Base-by-base conservation (phyloP, 2,797 vertebrate genomes). In the Salmo trutta region DNA sequence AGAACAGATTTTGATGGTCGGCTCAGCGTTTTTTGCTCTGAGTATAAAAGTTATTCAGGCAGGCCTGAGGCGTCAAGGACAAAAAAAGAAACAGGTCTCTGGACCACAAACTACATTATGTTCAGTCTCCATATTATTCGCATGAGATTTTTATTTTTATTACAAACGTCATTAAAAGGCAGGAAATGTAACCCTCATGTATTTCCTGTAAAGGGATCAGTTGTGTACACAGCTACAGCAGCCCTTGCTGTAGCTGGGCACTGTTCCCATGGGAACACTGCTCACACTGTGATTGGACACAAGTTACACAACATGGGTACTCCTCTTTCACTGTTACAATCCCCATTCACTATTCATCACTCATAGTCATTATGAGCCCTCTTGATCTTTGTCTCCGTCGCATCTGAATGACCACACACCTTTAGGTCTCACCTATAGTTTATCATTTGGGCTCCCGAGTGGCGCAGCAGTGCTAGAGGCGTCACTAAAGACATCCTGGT, bases 271-370 rank as follows among this genome's bases (percentile, higher is more conserved):
- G 71, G 52, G 52, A 73, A 31, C 53, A 1, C 19, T 24, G 14
- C 70, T 72, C 47, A 53, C n/a, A 36, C 27, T 73, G 71, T 31
- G 71, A 33, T 73, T 54, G 52, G 71, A 56, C 29, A 56, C 27
- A 54, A 27, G 72, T 74, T 64, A 62, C 54, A 41, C 24, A 74
- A 72, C 71, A 54, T 21, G 16, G 16, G 31, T 17, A 54, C 29
- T 73, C 31, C 73, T 7, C 72, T 62, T 21, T 74, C 31, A 21
- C 56, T 59, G 3, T 69, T 24, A 68, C 64, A 54, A 47, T 56
- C 36, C 31, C 59, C 76, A 73, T 67, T 77, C 29, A 19, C 53
- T 73, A 67, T 73, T 67, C 62, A 73, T 67, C 31, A 54, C 10
- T 47, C 41, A n/a, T 62, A 59, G 17, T 31, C 36, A 31, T 64